Evolutionary conservation across 1,140 invertebrate species (phyloP), one percentile per base, ranked within the genome.

Genomic region (Tribolium madens): DNA sequence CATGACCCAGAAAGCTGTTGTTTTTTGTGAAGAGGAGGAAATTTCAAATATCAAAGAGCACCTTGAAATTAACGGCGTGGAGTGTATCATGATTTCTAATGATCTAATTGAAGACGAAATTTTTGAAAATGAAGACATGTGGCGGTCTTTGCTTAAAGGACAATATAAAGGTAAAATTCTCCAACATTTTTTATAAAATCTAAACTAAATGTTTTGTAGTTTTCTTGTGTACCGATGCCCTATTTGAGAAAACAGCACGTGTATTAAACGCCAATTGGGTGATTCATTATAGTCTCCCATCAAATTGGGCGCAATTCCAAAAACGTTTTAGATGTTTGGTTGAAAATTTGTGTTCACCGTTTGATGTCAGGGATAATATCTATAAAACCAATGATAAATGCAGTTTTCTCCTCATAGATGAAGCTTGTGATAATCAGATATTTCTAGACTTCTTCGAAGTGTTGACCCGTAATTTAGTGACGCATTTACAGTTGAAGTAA

Each of bases 101-200:
- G 13, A 60, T 17, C 12, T 60, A 60, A 60, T 26, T 9, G 53
- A 60, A 26, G 53, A 26, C 14, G 53, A 60, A 10, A 60, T 60
- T n/a, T 26, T 21, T 60, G 53, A 60, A 60, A 60, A 60, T 60
- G 53, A 60, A 26, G 14, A 60, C 26, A 21, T 26, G 53, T 60
- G 53, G 53, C 17, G n/a, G 2, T 52, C 50, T 13, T 15, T 13
- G 14, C 13, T 6, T 3, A 1, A 1, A 52, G 50, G 14, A 52
- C 9, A 9, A 15, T 52, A 52, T 15, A 52, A 52, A 52, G 50
- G 50, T 52, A 52, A 52, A 52, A 15, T 52, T 52, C 3, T 5
- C n/a, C n/a, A n/a, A n/a, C 21, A 26, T 26, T 26, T 52, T 52
- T 52, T 52, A 13, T 15, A 15, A 9, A 14, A 7, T 52, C 15